Evolutionary conservation across 2,113 vertebrate species (phyloP), one percentile per base, ranked within the genome.

Genomic region (Pseudorectes ferrugineus): DNA sequence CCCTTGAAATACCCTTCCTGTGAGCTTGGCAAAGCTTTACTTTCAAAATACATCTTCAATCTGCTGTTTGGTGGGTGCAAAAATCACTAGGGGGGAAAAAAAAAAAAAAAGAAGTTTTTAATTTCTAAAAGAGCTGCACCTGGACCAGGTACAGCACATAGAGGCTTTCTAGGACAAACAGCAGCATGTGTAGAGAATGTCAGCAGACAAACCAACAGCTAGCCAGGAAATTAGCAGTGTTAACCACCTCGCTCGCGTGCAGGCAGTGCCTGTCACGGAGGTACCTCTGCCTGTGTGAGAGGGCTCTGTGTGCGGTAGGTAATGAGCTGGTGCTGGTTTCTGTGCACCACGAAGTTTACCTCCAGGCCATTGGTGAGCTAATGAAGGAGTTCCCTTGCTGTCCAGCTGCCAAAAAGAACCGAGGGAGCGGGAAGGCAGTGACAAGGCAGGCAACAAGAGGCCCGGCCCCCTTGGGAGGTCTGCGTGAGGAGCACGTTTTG

Each of bases 401-500:
- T 89, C 55, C 13, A 11, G 29, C 29, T 76, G 89, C 95, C 85
- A 93, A 72, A 75, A 49, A 45, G 51, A 76, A 72, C 74, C 0
- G 1, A 62, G n/a, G 61, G 66, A 73, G 52, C 1, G 2, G 33
- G 67, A 79, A 83, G 51, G 58, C 43, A 88, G 51, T 66, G 33
- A 49, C 35, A 58, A 76, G 51, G 52, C 4, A 0, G 52, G 48
- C 62, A 55, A 43, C 1, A 3, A 86, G 40, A 88, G n/a, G 29
- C 74, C n/a, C n/a, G 38, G 59, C 54, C 54, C 71, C 51, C 36
- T 52, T 2, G 18, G 46, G 45, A 89, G 58, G 35, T n/a, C 54
- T 79, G n/a, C 0, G 0, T 26, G 63, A 45, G 31, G 48, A 79
- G 31, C 22, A 40, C 0, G 0, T 3, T 10, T 43, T 33, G 57